Percentiles rank a stretch among this genome's conserved stretches.
Evolutionary conservation across 2,797 vertebrate species (phyloP).

Genomic region (Gymnothorax reevesii): DNA sequence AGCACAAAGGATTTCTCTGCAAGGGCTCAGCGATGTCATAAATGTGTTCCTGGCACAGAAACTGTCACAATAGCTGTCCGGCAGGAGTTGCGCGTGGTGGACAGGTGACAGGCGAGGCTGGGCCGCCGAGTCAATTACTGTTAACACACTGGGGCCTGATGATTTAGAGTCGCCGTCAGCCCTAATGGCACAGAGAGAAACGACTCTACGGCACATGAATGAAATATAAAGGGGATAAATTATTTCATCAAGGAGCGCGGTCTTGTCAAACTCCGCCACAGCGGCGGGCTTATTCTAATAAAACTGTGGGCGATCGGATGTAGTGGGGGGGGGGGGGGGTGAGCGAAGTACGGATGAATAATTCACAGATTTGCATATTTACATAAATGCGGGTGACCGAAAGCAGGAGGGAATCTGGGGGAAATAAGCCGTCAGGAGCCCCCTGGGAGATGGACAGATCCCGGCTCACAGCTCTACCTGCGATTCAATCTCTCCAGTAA

Average conservation of each 20-base stretch:
- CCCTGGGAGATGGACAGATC: not conserved
- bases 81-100: too few species aligned
- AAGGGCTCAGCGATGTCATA: too few species aligned
- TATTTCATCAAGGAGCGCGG: not conserved
- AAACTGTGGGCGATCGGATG: not conserved
- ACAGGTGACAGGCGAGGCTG: not conserved
- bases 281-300: not conserved
- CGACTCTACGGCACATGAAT: not conserved
- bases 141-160: not conserved
- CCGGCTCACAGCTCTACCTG: not conserved
- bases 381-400: not conserved
- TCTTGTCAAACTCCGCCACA: not conserved
- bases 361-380: not conserved
- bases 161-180: constrained; percentile 7
- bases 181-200: not conserved
- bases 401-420: not conserved
- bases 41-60: too few species aligned
- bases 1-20: too few species aligned
- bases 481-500: not conserved
- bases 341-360: not conserved
- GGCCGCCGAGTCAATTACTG: not conserved
- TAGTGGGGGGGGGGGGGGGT: not conserved
- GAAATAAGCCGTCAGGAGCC: not conserved
- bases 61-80: too few species aligned
- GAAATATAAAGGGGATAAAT: not conserved